Conservation (phyloP, 2,888 invertebrate species). For the Drosophila setosimentum region DNA sequence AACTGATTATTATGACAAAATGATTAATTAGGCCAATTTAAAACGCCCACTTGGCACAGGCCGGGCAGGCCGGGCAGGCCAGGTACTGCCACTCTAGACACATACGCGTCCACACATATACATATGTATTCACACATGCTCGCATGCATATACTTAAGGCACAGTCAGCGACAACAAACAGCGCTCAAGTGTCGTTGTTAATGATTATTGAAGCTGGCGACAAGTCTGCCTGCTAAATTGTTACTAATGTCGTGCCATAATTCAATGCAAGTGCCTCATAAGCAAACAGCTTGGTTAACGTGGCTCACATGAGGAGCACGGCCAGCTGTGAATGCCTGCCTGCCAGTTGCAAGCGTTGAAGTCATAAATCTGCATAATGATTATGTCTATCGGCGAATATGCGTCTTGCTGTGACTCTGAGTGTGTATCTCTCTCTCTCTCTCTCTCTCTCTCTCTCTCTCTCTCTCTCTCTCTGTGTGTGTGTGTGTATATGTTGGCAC, state of each 20-base stretch:
- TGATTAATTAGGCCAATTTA: constrained; percentile 78
- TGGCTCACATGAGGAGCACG: background rate
- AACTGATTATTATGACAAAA: constrained; percentile 76
- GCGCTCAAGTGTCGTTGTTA: constrained; percentile 69
- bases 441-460: too few relatives aligned
- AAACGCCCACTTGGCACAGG: constrained; percentile 65
- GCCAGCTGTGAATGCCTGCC: constrained; percentile 22
- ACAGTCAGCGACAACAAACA: constrained; percentile 31
- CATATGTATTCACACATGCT: constrained; percentile 13
- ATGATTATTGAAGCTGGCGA: constrained; percentile 73
- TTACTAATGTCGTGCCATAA: constrained; percentile 66
- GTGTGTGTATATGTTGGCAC: constrained; percentile 1
- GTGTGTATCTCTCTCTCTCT: too few relatives aligned
- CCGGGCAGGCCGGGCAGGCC: constrained; percentile 23
- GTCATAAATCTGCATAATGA: constrained; percentile 77
- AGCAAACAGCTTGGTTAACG: constrained; percentile 76
- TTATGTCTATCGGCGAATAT: constrained; percentile 29
- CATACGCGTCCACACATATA: constrained; percentile 2
- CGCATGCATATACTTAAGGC: constrained; percentile 8
- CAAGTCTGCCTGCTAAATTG: constrained; percentile 70
- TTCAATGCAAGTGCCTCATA: constrained; percentile 78
- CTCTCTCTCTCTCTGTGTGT: too few relatives aligned
- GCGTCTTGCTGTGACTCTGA: constrained; percentile 13
- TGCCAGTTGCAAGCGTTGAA: constrained; percentile 79
- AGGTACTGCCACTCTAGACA: background rate